These are phyloP conservation scores for Papilio dardanus DNA, from an alignment of 1,140 invertebrate genomes.

Conservation along the genomic window DNA sequence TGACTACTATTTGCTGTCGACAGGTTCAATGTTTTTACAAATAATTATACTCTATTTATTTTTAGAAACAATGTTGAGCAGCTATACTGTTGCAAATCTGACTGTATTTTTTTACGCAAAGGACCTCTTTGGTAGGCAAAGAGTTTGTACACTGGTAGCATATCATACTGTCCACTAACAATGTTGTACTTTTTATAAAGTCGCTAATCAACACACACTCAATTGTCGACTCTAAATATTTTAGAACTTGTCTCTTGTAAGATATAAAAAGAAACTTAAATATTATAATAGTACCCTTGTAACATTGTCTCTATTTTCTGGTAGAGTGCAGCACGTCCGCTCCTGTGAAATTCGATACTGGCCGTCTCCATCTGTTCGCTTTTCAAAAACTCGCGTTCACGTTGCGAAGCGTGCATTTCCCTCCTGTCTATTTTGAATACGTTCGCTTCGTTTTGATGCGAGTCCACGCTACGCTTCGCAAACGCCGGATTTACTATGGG, in stretches of 20 bases:
- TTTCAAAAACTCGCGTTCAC: conserved; percentile 78
- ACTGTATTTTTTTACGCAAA: too few relatives aligned
- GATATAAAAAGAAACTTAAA: too few relatives aligned
- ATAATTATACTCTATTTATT: conserved; percentile 14
- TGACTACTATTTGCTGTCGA: conserved; percentile 11
- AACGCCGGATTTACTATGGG: conserved; percentile 83
- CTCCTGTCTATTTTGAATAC: conserved; percentile 75
- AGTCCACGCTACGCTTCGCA: conserved; percentile 82
- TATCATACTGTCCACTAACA: too few relatives aligned
- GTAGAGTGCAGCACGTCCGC: conserved; percentile 83
- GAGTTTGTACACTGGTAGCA: too few relatives aligned
- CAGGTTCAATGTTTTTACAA: conserved; percentile 29
- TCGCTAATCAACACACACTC: neutral
- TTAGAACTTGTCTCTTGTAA: too few relatives aligned
- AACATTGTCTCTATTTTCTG: conserved; percentile 84
- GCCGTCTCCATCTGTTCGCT: conserved; percentile 64
- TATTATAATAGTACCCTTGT: conserved; percentile 75
- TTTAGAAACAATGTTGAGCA: neutral
- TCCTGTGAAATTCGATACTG: conserved; percentile 82
- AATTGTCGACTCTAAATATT: too few relatives aligned
- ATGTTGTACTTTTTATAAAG: too few relatives aligned
- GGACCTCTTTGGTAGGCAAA: too few relatives aligned
- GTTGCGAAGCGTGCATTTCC: conserved; percentile 73
- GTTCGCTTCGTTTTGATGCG: conserved; percentile 53
- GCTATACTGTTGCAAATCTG: neutral